These are phyloP conservation scores for Buceros bicornis DNA, from an alignment of 2,797 vertebrate species.

Conservation along the genomic window DNA sequence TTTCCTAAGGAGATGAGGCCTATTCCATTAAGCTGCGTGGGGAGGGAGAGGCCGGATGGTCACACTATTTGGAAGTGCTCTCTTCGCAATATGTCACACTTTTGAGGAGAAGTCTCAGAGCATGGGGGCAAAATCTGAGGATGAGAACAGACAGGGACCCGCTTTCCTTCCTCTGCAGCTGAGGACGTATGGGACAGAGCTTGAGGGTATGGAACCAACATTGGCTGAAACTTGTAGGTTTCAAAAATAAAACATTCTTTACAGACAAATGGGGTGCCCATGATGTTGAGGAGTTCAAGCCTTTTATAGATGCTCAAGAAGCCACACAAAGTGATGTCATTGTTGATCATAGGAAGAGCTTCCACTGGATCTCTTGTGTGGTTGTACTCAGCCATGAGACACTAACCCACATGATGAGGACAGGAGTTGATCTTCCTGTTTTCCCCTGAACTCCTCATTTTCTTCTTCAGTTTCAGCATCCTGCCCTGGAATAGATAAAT, in stretches of 20 bases:
- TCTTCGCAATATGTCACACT: not conserved
- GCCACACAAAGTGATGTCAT: rapidly evolving
- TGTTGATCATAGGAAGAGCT: not conserved
- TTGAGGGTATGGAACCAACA: not conserved
- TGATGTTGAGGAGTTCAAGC: not conserved
- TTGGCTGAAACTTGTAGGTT: not conserved
- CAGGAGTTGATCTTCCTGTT: not conserved
- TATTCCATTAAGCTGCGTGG: not conserved
- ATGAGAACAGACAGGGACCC: not conserved
- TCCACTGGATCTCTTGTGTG: not conserved
- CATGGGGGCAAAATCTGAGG: not conserved
- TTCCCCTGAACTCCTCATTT: not conserved
- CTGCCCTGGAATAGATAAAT: not conserved
- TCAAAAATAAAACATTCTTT: not conserved
- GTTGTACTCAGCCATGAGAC: not conserved
- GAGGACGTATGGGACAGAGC: not conserved
- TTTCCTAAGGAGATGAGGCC: slow-evolving; percentile 48
- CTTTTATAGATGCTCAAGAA: rapidly evolving
- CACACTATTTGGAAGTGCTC: not conserved
- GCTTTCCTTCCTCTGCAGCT: not conserved
- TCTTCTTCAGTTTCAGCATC: not conserved
- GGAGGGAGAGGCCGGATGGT: not conserved
- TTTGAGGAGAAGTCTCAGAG: not conserved
- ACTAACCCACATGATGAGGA: not conserved
- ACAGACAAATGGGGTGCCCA: not conserved